Base-by-base conservation (phyloP, 2,888 invertebrate genomes). In the Opisthograptis luteolata region DNA sequence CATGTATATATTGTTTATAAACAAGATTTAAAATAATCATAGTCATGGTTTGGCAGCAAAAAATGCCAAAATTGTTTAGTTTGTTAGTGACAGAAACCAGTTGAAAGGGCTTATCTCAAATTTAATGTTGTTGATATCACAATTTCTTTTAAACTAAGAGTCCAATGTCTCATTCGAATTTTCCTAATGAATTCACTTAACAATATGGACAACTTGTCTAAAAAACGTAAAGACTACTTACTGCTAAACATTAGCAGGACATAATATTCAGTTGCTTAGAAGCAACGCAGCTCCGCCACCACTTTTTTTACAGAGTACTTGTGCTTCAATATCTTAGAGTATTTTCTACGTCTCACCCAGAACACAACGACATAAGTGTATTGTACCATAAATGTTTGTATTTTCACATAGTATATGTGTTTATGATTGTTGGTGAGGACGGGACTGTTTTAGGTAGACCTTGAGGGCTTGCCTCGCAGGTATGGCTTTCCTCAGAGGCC, bases 401-500 rank as follows among this genome's bases (percentile, higher is more conserved):
- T 9, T 14, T 13, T 28, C 13, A 13, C 7, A 30, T 24, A 24
- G 14, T 15, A 7, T n/a, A 15, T 15, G 15, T 15, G 35, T 15
- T 14, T 36, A 15, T 15, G 24, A 9, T 2, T 10, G 4, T 19
- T n/a, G 40, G 13, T 9, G 14, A 10, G 17, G 27, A 25, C 17
- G 28, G 39, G 30, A 17, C 1, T 39, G 6, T 30, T 7, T 48
- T 20, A 19, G 7, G 14, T 34, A 24, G 22, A 30, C 31, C 31
- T 31, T 20, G 19, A 17, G 13, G 24, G 6, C 25, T 36, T 40
- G 24, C 22, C 9, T 30, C 19, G 17, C 13, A 7, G 30, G 8
- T 1, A 14, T 6, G 37, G 25, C 55, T 72, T 65, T 41, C 60
- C 76, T 88, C 84, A 88, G 63, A 89, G 81, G 28, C 80, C 55